These are phyloP conservation scores for Prinia subflava DNA, from an alignment of 2,113 vertebrate species.

Conservation along the genomic window DNA sequence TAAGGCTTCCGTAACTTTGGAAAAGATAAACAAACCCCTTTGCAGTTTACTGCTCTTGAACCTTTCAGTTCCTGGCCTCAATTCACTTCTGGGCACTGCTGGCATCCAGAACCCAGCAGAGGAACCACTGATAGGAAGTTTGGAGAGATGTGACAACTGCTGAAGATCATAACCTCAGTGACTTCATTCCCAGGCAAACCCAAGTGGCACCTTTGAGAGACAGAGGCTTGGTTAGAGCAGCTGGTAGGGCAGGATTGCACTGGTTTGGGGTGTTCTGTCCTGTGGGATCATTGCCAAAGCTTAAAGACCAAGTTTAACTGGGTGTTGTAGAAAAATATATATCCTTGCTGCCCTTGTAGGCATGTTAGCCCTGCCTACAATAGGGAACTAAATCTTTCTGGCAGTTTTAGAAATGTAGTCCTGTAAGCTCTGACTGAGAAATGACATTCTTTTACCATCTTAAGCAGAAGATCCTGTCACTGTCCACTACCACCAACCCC, in stretches of 20 bases:
- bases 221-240: neutral
- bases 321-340: neutral
- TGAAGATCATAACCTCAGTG: neutral
- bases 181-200: neutral
- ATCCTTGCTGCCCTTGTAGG: neutral
- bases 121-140: neutral
- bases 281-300: neutral
- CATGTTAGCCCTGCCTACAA: accelerated
- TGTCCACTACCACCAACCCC: neutral
- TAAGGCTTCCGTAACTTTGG: neutral
- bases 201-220: accelerated
- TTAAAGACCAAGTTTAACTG: neutral
- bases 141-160: neutral
- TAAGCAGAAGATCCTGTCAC: neutral
- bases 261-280: accelerated
- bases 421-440: neutral
- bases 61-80: neutral
- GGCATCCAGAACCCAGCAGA: neutral
- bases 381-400: neutral
- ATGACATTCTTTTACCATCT: neutral
- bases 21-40: neutral
- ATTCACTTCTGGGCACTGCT: neutral
- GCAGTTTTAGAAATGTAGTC: neutral
- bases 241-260: neutral
- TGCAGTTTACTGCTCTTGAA: neutral